Evolutionary conservation across 2,888 invertebrate species (phyloP).

Genomic region (Phalera bucephala): DNA sequence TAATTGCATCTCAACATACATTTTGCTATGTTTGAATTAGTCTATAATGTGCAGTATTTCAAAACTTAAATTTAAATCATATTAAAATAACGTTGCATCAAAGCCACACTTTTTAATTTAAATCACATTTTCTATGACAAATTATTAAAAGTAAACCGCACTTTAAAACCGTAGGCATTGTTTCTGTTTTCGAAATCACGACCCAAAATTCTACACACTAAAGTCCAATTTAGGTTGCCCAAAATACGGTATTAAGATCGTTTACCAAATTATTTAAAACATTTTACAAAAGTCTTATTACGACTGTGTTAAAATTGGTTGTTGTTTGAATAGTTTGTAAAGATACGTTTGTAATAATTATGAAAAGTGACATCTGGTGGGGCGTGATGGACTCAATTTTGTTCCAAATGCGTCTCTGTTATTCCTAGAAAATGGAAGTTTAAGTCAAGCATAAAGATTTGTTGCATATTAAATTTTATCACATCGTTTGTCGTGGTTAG

Average conservation of each 20-base stretch:
- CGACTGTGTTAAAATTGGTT: constrained; percentile 1
- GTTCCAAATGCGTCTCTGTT: too few relatives aligned
- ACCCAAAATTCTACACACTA: constrained; percentile 4
- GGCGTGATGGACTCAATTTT: too few relatives aligned
- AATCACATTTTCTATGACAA: constrained; percentile 35
- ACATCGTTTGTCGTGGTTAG: too few relatives aligned
- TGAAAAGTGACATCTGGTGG: constrained; percentile 34
- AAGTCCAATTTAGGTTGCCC: constrained; percentile 12
- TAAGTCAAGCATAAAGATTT: too few relatives aligned
- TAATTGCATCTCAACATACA: too few relatives aligned
- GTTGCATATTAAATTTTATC: too few relatives aligned
- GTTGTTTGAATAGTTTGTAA: not conserved
- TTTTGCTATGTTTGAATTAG: too few relatives aligned
- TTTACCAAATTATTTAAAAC: constrained; percentile 10
- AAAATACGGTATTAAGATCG: constrained; percentile 2
- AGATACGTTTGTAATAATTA: constrained; percentile 25
- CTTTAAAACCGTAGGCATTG: constrained; percentile 20
- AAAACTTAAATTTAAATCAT: too few relatives aligned
- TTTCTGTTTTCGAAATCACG: not conserved
- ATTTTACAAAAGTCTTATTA: not conserved
- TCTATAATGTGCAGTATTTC: too few relatives aligned
- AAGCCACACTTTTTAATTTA: constrained; percentile 26
- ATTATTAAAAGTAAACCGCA: constrained; percentile 31
- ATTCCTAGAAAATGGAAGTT: too few relatives aligned
- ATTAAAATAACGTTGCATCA: too few relatives aligned